A percentile compares a stretch with the other conserved stretches of the same genome.
phyloP scores from a whole-genome alignment of 2,797 vertebrate genomes.

The Emydoidea blandingii region DNA sequence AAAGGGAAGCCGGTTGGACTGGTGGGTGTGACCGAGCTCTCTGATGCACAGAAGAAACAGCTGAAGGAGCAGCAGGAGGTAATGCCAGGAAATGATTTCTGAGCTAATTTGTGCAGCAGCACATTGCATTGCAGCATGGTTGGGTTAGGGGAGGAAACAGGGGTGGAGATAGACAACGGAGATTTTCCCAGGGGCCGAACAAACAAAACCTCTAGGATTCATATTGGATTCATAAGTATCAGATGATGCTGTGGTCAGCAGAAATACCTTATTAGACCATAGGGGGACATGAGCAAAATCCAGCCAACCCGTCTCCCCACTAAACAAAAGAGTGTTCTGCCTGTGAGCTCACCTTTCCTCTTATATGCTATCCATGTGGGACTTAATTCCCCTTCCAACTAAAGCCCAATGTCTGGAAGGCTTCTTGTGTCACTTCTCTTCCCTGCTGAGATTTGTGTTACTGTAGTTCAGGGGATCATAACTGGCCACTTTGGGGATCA shows the following conservation, averaged over 20 bases:
- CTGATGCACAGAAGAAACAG: constrained; percentile 94
- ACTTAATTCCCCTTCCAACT: background rate
- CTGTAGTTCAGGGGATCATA: background rate
- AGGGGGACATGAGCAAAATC: background rate
- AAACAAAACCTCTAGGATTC: constrained; percentile 17
- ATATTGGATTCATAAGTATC: background rate
- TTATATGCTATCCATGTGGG: background rate
- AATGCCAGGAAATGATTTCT: background rate
- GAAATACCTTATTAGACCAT: background rate
- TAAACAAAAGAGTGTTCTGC: background rate
- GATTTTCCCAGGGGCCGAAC: background rate
- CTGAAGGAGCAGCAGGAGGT: constrained; percentile 97
- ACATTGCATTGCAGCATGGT: accelerated
- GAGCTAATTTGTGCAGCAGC: background rate
- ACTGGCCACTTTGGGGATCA: accelerated
- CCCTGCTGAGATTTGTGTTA: background rate
- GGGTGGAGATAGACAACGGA: background rate
- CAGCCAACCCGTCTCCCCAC: constrained; percentile 12
- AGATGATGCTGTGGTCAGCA: constrained; percentile 39
- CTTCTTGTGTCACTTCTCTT: background rate
- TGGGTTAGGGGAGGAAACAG: background rate
- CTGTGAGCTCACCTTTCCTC: background rate
- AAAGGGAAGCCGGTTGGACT: constrained; percentile 93
- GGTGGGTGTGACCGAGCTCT: constrained; percentile 94
- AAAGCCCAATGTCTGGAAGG: background rate